Evolutionary conservation across 2,113 vertebrate genomes (phyloP), one percentile per base, ranked within the genome.

Genomic region (Dipodomys spectabilis): DNA sequence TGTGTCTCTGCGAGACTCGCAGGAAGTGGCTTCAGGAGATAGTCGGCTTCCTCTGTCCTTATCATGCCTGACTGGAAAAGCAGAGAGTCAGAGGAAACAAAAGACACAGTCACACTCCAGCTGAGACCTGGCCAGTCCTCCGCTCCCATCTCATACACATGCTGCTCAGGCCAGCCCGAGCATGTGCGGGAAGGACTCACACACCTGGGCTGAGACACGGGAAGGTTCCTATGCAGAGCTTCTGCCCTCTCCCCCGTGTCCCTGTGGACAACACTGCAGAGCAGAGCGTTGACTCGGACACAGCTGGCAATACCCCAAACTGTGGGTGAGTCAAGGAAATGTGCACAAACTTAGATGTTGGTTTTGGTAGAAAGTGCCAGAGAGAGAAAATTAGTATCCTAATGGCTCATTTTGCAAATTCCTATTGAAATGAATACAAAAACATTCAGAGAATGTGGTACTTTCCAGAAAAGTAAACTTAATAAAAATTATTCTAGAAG

Each of bases 11-110:
- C 95, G 0, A 98, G 97, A 94, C 97, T 97, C 22, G 90, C 95
- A 71, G 98, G 98, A 72, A 99, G 98, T 0, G 99, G 99, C 97
- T 97, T 98, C 69, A 99, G 94, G 94, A 99, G 98, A 97, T 98
- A 99, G 97, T 99, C 99, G 0, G 97, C 97, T 18, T 98, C 98
- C 84, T 98, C 97, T 1, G 99, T 99, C 93, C 99, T 98, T 96
- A 99, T 99, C 97, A 99, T 97, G 98, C 99, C 99, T 97, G 98
- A 98, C 99, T 99, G 97, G 91, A 98, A 92, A 96, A 91, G 92
- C 25, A 95, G 97, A 97, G 97, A 81, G 82, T 12, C 1, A 82
- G 71, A 82, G 65, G 53, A 16, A 57, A 57, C 15, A 88, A 28
- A 83, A 83, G 32, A 79, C 2, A 7, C 0, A 8, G 23, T 92